Evolutionary conservation across 2,888 invertebrate species (phyloP), one percentile per base, ranked within the genome.

Genomic region (Clitarchus hookeri): DNA sequence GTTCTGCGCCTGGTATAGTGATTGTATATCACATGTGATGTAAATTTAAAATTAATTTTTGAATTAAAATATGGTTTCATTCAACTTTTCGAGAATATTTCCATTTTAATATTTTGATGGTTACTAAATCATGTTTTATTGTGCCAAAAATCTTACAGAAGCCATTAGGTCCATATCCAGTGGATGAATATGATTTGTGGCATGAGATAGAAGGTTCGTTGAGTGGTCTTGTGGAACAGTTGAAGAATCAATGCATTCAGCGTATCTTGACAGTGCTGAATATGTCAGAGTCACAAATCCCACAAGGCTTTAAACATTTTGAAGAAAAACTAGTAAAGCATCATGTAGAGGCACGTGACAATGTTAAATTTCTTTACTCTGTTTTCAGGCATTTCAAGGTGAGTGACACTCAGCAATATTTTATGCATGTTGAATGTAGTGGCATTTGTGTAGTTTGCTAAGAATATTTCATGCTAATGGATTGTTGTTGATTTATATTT

Each of bases 181-280:
- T 98, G 86, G 95, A 96, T 0, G 98, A 98, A 90, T 96, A 96
- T 90, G 95, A 95, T 87, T 96, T 96, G 89, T 98, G 98, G 98
- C 94, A 96, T 85, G 95, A 96, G 89, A 93, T 96, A 88, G 96
- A 97, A 90, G 94, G 95, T 0, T 95, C 95, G 85, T 92, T 97
- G 36, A 96, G 97, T 86, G 93, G 95, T 44, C 91, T 97, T 0
- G 94, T 96, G 36, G 97, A 98, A 89, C 97, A 98, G 90, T 91
- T 98, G 78, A 96, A 96, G 90, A 94, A 95, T 78, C 94, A 95
- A 0, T 93, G 93, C 88, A 94, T 96, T 0, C 92, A 93, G 84
- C 93, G 93, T 89, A 94, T 96, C 89, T 90, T 95, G 16, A n/a
- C 44, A 8, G 90, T 95, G 48, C 91, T 97, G 88, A 92, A 93